Conservation (phyloP, 2,888 invertebrate species). For the Erynnis tages region DNA sequence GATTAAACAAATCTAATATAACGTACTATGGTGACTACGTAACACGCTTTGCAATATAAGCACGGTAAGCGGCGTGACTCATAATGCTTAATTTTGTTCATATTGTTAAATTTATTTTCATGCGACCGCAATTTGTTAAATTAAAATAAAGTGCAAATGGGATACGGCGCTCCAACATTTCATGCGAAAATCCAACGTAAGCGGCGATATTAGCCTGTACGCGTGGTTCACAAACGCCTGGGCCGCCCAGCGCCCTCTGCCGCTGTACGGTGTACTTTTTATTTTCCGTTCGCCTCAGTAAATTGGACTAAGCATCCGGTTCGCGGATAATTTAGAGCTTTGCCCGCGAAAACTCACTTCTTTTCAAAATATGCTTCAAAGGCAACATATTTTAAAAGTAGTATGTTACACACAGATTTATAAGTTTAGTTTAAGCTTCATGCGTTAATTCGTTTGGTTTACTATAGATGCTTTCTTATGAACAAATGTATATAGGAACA, state of each 20-base stretch:
- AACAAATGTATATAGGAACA: too few species aligned
- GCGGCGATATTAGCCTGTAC: slow-evolving; percentile 24
- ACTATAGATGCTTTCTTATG: too few species aligned
- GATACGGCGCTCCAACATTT: slow-evolving; percentile 24
- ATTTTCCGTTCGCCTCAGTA: slow-evolving; percentile 11
- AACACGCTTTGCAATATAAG: slow-evolving; percentile 5
- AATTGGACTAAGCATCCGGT: slow-evolving; percentile 13
- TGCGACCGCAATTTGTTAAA: slow-evolving; percentile 25
- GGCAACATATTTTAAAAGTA: neutral
- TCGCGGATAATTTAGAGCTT: slow-evolving; percentile 1
- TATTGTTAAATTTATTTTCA: slow-evolving; percentile 24
- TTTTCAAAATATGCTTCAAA: neutral
- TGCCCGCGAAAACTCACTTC: neutral
- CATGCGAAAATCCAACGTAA: slow-evolving; percentile 24
- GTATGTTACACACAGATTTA: too few species aligned
- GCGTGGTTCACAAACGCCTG: slow-evolving; percentile 13
- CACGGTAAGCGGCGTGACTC: slow-evolving; percentile 1
- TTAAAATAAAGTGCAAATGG: slow-evolving; percentile 27
- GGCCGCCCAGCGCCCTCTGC: slow-evolving; percentile 8
- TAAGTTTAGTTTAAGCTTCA: too few species aligned
- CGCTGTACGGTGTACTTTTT: slow-evolving; percentile 4
- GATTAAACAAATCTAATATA: too few species aligned
- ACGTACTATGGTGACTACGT: neutral
- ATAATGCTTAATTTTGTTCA: slow-evolving; percentile 16
- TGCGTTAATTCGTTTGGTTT: too few species aligned